phyloP scores from a whole-genome alignment of 2,113 vertebrate species.

The Scortum barcoo region DNA sequence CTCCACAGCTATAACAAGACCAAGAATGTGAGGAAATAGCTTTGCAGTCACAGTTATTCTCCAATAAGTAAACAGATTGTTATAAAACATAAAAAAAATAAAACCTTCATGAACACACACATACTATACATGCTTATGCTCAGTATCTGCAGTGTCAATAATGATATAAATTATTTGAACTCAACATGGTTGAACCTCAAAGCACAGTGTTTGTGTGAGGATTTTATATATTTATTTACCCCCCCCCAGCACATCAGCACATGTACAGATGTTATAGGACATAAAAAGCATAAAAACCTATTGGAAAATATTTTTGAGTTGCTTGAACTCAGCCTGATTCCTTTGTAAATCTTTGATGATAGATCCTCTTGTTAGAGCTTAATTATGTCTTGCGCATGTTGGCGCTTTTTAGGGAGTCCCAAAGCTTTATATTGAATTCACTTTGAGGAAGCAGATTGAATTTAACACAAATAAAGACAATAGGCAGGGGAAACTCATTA shows the following conservation, averaged over 20 bases:
- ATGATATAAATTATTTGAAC: not conserved
- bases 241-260: too few species aligned
- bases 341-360: conserved; percentile 58
- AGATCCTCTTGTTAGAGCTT: conserved; percentile 62
- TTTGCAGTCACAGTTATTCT: not conserved
- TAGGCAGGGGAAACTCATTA: conserved; percentile 69
- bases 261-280: not conserved
- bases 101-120: not conserved
- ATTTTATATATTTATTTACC: too few species aligned
- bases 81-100: not conserved
- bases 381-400: conserved; percentile 66
- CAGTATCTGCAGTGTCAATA: not conserved
- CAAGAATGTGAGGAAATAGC: conserved; percentile 22
- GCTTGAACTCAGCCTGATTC: conserved; percentile 23
- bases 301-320: conserved; percentile 11
- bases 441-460: conserved; percentile 67
- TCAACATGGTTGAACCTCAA: not conserved
- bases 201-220: not conserved
- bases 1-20: conserved; percentile 41
- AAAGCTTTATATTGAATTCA: conserved; percentile 67
- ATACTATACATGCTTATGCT: not conserved
- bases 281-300: not conserved
- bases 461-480: conserved; percentile 72
- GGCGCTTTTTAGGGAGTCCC: conserved; percentile 58
- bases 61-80: conserved; percentile 14